Evolutionary conservation across 2,113 vertebrate species (phyloP), one percentile per base, ranked within the genome.

Genomic region (Spea bombifrons): DNA sequence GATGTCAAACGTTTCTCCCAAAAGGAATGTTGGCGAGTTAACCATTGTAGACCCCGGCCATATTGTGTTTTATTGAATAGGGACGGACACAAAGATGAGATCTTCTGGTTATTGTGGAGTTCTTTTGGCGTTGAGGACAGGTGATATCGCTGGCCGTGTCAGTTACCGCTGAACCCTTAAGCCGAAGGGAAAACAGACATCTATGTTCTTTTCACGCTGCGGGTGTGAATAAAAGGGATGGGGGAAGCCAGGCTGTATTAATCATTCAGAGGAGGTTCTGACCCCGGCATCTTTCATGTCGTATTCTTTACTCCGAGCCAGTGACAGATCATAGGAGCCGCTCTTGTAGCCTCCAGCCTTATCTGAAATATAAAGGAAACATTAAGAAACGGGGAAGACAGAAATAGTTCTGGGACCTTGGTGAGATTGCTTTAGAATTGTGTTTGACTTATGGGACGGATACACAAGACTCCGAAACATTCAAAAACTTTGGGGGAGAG

Each of bases 181-280:
- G 81, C 82, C 66, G 53, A 81, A 86, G 70, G 44, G 78, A 83
- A 75, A 46, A 45, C 3, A 0, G 83, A 75, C 44, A 45, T 3
- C 44, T 52, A 61, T 70, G 1, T 65, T 7, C 75, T 71, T 48
- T 81, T 80, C 43, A 71, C 65, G 73, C 50, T 57, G 82, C 76
- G 12, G 0, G 4, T 78, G 66, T 68, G 59, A 64, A 16, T 61
- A 45, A 82, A 52, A 7, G 52, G 85, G 44, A 47, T 48, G 47
- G 72, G 30, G 69, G 79, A 84, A 80, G 68, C 17, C 53, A 57
- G 80, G 16, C 75, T 43, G 9, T 70, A 84, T 85, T 80, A 86
- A 85, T 87, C 74, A 81, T 86, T 86, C 84, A 86, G 70, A 82
- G 82, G 74, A 83, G 76, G 71, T 77, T 78, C 63, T 87, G 81